A percentile compares a stretch with the other conserved stretches of the same genome.
phyloP scores from a whole-genome alignment of 2,888 invertebrate species.

The Uropetala carovei region DNA sequence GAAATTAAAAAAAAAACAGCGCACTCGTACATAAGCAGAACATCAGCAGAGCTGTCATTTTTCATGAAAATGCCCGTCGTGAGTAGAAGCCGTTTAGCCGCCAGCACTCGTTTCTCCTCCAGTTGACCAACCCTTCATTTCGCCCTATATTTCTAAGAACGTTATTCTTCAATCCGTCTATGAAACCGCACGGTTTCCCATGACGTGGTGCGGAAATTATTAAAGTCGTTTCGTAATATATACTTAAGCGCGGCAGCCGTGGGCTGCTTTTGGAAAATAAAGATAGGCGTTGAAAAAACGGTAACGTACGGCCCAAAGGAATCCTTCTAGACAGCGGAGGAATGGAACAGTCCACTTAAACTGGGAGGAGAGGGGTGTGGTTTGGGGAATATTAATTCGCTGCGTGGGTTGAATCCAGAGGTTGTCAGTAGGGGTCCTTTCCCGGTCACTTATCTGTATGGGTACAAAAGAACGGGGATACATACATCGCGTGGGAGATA shows the following conservation, averaged over 20 bases:
- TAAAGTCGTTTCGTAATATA: not conserved
- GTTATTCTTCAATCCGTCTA: too few relatives aligned
- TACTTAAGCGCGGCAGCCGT: not conserved
- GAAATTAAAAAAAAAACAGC: too few relatives aligned
- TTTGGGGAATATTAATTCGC: conserved; percentile 33
- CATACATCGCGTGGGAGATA: not conserved
- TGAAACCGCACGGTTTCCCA: too few relatives aligned
- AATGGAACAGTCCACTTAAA: conserved; percentile 28
- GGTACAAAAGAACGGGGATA: not conserved
- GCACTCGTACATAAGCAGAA: too few relatives aligned
- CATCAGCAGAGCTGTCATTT: too few relatives aligned
- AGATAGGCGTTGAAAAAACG: conserved; percentile 38
- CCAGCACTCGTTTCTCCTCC: too few relatives aligned
- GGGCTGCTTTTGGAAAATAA: not conserved
- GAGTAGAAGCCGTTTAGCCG: too few relatives aligned
- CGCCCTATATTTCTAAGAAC: too few relatives aligned
- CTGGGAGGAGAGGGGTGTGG: conserved; percentile 37
- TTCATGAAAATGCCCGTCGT: too few relatives aligned
- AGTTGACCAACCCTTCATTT: too few relatives aligned
- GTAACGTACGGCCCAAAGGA: conserved; percentile 18
- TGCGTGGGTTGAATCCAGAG: conserved; percentile 5
- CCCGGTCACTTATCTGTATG: not conserved
- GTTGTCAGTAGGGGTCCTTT: conserved; percentile 2
- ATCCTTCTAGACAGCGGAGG: conserved; percentile 37
- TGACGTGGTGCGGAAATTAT: too few relatives aligned